Conservation (phyloP, 2,113 vertebrate species). For the Shinisaurus crocodilurus region DNA sequence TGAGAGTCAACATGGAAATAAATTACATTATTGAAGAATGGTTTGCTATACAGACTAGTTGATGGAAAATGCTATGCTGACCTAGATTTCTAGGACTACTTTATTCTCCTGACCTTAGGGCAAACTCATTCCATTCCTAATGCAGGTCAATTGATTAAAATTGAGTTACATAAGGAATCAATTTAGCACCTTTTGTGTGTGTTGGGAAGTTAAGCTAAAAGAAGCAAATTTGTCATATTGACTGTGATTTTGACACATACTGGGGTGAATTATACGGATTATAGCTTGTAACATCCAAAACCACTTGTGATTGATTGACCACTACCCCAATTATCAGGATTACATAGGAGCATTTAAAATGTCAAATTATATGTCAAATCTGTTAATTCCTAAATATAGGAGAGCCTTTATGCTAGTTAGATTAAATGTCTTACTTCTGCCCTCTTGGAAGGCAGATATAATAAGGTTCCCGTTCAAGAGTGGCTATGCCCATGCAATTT, state of each 20-base stretch:
- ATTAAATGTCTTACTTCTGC: too few species aligned
- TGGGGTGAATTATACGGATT: background rate
- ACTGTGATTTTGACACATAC: background rate
- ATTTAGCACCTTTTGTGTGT: background rate
- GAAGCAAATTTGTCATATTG: background rate
- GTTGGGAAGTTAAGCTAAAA: background rate
- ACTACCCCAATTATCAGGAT: too few species aligned
- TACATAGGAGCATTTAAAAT: too few species aligned
- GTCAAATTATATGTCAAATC: too few species aligned
- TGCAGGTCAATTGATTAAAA: slow-evolving; percentile 26
- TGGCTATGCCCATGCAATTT: too few species aligned
- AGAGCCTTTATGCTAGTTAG: too few species aligned
- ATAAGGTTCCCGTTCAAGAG: too few species aligned
- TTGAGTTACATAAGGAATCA: slow-evolving; percentile 37
- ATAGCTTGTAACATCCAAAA: background rate
- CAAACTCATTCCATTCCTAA: slow-evolving; percentile 35
- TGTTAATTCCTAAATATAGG: too few species aligned
- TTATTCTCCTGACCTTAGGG: slow-evolving; percentile 16
- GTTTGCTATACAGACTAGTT: rapidly evolving
- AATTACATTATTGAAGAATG: slow-evolving; percentile 15
- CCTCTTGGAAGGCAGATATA: too few species aligned
- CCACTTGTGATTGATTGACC: too few species aligned
- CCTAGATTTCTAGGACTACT: slow-evolving; percentile 17
- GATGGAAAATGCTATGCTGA: background rate
- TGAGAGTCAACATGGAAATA: slow-evolving; percentile 21